These are phyloP conservation scores for Styela plicata DNA, from an alignment of 23 tunicate genomes.

Conservation along the genomic window DNA sequence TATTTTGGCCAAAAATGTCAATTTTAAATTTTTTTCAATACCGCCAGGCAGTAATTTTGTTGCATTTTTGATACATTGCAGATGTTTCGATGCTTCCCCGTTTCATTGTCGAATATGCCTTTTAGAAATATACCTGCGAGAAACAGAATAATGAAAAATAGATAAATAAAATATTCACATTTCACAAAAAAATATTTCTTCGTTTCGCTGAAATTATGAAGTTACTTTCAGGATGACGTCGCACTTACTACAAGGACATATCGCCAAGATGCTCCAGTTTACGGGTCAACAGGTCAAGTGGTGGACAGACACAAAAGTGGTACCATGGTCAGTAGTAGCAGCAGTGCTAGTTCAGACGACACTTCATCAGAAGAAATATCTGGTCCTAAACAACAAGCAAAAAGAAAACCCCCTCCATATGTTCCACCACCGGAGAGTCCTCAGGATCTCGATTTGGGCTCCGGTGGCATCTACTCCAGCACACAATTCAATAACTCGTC, in stretches of 20 bases:
- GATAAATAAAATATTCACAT: no score
- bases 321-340: background rate
- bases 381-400: background rate
- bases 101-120: no score
- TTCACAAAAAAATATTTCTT: no score
- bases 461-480: background rate
- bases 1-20: no score
- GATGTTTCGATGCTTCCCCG: no score
- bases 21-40: no score
- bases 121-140: no score
- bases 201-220: no score
- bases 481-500: background rate
- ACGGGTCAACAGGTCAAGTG: slow-evolving; percentile 27
- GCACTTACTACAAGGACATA: slow-evolving; percentile 7
- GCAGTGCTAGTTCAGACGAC: background rate
- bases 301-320: slow-evolving; percentile 17
- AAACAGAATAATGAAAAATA: no score
- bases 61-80: no score
- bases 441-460: background rate
- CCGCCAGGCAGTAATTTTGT: no score
- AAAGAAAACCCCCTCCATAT: slow-evolving; percentile 19
- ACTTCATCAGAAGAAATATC: background rate
- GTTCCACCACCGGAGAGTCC: background rate
- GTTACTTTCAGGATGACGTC: slow-evolving; percentile 14
- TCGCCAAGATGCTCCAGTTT: slow-evolving; percentile 30